These are phyloP conservation scores for Hemibagrus guttatus DNA, from an alignment of 2,797 vertebrate species.

Conservation along the genomic window DNA sequence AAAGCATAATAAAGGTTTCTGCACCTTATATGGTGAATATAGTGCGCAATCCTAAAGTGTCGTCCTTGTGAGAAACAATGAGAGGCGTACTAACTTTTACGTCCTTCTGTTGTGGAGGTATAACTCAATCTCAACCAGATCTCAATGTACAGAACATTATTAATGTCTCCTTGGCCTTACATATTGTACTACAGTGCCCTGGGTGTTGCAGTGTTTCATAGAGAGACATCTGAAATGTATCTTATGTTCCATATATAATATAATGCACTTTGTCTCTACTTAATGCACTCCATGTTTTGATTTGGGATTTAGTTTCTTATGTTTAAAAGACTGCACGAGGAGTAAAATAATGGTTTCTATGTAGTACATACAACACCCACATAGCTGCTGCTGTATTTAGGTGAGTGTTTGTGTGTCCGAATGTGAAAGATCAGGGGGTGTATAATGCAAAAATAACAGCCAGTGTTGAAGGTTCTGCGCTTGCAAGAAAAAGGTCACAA, in stretches of 20 bases:
- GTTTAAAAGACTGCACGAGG: neutral
- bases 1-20: neutral
- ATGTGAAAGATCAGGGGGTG: neutral
- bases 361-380: neutral
- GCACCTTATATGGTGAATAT: neutral
- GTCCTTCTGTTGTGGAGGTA: neutral
- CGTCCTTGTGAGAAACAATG: neutral
- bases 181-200: neutral
- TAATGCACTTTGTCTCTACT: neutral
- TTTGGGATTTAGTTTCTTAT: too few species aligned
- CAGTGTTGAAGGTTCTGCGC: neutral
- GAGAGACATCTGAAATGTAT: neutral
- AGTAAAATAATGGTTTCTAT: neutral
- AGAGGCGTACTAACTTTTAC: neutral
- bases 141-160: neutral
- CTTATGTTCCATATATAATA: neutral
- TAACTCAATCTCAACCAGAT: too few species aligned
- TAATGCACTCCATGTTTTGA: neutral
- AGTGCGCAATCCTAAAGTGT: neutral
- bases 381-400: neutral
- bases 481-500: neutral
- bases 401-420: neutral
- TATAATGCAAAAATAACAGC: conserved; percentile 1
- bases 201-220: neutral
- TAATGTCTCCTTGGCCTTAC: neutral